Conservation (phyloP, 2,113 vertebrate genomes). For the Dipodomys merriami region DNA sequence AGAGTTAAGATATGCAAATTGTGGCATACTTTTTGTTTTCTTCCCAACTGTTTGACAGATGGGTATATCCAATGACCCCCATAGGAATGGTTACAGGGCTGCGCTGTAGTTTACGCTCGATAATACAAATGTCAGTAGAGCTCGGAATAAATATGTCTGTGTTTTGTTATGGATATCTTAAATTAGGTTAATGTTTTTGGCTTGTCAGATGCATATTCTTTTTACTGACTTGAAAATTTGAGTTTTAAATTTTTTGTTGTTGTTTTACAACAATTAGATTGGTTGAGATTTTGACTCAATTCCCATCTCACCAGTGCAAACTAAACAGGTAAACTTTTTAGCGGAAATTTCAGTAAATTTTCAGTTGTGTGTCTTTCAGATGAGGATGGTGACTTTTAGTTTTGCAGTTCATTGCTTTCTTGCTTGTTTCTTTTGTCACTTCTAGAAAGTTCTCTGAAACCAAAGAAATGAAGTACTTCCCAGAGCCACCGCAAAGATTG, state of each 20-base stretch:
- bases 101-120: not conserved
- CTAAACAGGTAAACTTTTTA: not conserved
- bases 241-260: not conserved
- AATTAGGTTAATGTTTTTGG: not conserved
- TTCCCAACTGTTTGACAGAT: not conserved
- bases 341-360: not conserved
- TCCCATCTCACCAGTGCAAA: constrained; percentile 16
- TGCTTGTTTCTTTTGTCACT: constrained; percentile 3
- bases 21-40: not conserved
- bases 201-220: constrained; percentile 1
- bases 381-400: constrained; percentile 32
- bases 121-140: not conserved
- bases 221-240: not conserved
- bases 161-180: not conserved
- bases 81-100: not conserved
- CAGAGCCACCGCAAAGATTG: not conserved
- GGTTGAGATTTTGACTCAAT: not conserved
- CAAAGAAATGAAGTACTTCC: constrained; percentile 24
- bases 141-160: constrained; percentile 10
- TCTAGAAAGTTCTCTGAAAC: constrained; percentile 43
- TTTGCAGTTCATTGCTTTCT: constrained; percentile 13
- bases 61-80: not conserved
- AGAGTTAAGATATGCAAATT: not conserved
- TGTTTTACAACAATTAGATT: not conserved
- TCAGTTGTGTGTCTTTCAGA: not conserved